Conservation (phyloP, 2,888 invertebrate genomes). For the Pheosia gnoma region DNA sequence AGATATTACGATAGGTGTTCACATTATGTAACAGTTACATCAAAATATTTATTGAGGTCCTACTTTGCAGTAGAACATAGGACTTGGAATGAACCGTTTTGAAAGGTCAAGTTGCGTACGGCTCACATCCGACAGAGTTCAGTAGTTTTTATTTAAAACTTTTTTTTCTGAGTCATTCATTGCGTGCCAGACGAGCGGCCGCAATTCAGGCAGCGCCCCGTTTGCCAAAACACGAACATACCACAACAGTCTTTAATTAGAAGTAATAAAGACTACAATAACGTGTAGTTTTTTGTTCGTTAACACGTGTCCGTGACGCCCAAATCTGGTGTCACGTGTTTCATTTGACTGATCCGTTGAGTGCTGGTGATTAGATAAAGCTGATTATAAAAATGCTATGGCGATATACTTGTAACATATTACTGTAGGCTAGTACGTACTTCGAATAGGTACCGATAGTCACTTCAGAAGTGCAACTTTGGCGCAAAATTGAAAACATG, state of each 20-base stretch:
- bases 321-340: conserved; percentile 18
- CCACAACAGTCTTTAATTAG: conserved; percentile 14
- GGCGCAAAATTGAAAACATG: not conserved
- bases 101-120: conserved; percentile 23
- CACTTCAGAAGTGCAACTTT: not conserved
- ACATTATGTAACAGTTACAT: not conserved
- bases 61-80: not conserved
- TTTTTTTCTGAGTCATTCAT: conserved; percentile 33
- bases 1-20: too few species aligned
- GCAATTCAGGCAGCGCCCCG: conserved; percentile 12
- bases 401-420: too few species aligned
- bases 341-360: conserved; percentile 10
- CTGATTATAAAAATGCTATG: conserved; percentile 9
- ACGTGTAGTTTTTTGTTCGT: conserved; percentile 10
- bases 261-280: conserved; percentile 20
- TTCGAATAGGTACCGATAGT: not conserved
- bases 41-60: not conserved
- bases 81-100: conserved; percentile 2
- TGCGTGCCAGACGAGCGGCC: conserved; percentile 24
- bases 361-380: conserved; percentile 4
- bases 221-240: conserved; percentile 26
- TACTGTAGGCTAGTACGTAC: too few species aligned
- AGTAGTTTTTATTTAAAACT: conserved; percentile 15
- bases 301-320: conserved; percentile 17
- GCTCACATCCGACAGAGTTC: conserved; percentile 16